Percentiles rank a stretch among this genome's conserved stretches.
Conservation (phyloP, 2,888 invertebrate genomes). For the Alviniconcha strummeri region DNA sequence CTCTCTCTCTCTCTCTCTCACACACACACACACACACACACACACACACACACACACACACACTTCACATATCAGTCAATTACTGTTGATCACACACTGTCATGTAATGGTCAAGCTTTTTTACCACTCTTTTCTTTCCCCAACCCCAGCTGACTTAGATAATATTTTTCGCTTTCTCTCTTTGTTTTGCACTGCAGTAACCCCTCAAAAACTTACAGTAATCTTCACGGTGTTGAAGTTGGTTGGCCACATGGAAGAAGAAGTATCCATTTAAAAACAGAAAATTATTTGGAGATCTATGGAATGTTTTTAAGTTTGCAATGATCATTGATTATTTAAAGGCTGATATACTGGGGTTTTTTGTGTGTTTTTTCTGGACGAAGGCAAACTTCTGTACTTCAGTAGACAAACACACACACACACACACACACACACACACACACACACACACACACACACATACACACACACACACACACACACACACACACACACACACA, state of each 20-base stretch:
- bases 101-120: background rate
- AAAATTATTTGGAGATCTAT: background rate
- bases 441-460: slow-evolving; percentile 8
- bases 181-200: too few relatives aligned
- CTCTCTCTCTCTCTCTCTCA: background rate
- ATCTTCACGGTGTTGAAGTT: too few relatives aligned
- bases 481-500: background rate
- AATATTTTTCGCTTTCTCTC: too few relatives aligned
- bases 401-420: background rate
- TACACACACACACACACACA: background rate
- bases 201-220: too few relatives aligned
- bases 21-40: background rate
- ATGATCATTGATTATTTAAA: background rate
- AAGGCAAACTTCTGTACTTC: background rate
- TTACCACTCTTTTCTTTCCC: background rate
- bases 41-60: background rate
- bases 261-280: too few relatives aligned
- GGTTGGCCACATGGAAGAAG: too few relatives aligned
- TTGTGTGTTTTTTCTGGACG: background rate
- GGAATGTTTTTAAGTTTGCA: background rate
- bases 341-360: background rate
- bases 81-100: background rate
- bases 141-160: background rate
- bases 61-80: background rate
- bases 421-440: background rate